Base-by-base conservation (phyloP, 2,888 invertebrate genomes). In the Euplagia quadripunctaria region DNA sequence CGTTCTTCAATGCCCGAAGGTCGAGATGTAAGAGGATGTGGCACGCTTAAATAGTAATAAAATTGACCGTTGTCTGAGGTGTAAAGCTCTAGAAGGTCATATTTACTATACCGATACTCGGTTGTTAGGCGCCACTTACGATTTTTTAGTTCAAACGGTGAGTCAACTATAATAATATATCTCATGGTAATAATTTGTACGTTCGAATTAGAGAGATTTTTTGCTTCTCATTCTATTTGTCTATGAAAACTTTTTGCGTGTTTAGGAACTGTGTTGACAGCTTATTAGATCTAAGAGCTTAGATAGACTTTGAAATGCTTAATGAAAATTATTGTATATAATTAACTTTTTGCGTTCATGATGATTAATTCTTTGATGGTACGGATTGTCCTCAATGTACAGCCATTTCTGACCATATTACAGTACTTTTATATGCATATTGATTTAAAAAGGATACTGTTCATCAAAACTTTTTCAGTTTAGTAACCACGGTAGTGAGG, bases 81-180 rank as follows among this genome's bases (percentile, higher is more conserved):
- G 63, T 31, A 63, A 63, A 14, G 52, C 16, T 61, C 31, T 63
- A 11, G 43, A 51, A 63, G 67, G 51, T 52, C 46, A 63, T 74
- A 55, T 61, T 55, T 65, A 61, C 31, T 61, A 58, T n/a, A 8
- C 20, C 58, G 17, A n/a, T 61, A 65, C 52, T 42, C 46, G 72
- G 71, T 76, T 82, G 51, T 69, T 68, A 58, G 63, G 76, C 76
- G 78, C 76, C 76, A 72, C 46, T 64, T 49, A 12, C 17, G 1
- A 41, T n/a, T 64, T 74, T 67, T 67, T 72, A 58, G 67, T 68
- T 46, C 74, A 64, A 42, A 43, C 52, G 46, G 63, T 79, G 77
- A 78, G 68, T 84, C 82, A 83, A 64, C 55, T 49, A 61, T 68
- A 16, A 46, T 58, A 52, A 68, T 42, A 55, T 42, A 68, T 67